A percentile compares a stretch with the other conserved stretches of the same genome.
These are phyloP conservation scores for Pelodytes ibericus DNA, from an alignment of 2,797 vertebrate genomes.

Conservation along the genomic window DNA sequence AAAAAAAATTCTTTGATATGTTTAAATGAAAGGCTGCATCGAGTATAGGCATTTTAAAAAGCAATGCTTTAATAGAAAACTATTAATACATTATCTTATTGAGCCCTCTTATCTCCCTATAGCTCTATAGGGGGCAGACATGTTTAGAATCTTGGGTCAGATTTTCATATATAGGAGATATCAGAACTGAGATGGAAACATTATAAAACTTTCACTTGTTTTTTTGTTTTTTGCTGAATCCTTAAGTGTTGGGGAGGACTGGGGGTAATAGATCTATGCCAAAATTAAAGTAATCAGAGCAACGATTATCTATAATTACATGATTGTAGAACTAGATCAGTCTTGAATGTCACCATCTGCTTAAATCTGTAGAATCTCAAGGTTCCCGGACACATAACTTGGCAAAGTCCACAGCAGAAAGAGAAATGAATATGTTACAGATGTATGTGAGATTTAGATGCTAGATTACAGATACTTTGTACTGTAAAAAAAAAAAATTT, in stretches of 20 bases:
- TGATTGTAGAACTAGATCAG: conserved; percentile 27
- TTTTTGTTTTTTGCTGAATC: conserved; percentile 9
- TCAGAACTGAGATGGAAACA: background rate
- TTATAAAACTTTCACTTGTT: background rate
- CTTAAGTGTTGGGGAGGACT: conserved; percentile 2
- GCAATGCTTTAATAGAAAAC: too few species aligned
- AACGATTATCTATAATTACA: conserved; percentile 35
- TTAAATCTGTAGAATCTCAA: conserved; percentile 17
- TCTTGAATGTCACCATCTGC: conserved; percentile 9
- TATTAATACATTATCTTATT: too few species aligned
- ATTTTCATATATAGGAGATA: too few species aligned
- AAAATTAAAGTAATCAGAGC: conserved; percentile 29
- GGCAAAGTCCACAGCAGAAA: conserved; percentile 7
- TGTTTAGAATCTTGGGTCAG: too few species aligned
- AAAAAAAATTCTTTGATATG: too few species aligned
- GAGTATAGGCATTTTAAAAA: too few species aligned
- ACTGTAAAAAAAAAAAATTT: conserved; percentile 1
- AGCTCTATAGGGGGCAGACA: too few species aligned
- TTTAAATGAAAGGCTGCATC: too few species aligned
- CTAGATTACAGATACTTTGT: conserved; percentile 26
- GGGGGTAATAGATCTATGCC: conserved; percentile 9
- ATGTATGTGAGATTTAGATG: conserved; percentile 26
- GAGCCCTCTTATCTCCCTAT: too few species aligned
- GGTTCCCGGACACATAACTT: background rate
- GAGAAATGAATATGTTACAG: conserved; percentile 35